Evolutionary conservation across 2,113 vertebrate genomes (phyloP).

Genomic region (Mastomys coucha): DNA sequence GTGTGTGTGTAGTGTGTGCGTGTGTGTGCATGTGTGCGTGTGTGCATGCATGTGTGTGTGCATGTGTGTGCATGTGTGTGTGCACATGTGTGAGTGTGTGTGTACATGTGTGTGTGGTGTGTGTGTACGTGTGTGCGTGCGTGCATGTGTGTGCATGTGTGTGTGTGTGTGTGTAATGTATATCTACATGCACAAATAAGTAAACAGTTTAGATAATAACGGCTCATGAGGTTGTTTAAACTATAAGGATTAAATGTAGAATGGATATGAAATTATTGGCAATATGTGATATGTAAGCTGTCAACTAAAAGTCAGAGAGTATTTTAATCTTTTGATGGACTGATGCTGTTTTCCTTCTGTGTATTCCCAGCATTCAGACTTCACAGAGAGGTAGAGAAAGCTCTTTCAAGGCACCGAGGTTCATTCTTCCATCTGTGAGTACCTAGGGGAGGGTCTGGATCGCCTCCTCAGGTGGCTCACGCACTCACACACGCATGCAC

Average conservation of each 20-base stretch:
- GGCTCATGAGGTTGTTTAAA: neutral
- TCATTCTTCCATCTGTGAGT: neutral
- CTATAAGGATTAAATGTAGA: neutral
- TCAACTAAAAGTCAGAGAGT: slow-evolving; percentile 14
- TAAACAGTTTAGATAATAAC: neutral
- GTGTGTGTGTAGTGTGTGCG: too few relatives aligned
- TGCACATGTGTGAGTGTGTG: too few relatives aligned
- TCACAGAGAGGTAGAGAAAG: neutral
- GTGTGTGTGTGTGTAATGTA: too few relatives aligned
- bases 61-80: too few relatives aligned
- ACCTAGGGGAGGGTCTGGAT: neutral
- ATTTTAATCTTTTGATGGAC: slow-evolving; percentile 12
- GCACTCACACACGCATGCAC: too few relatives aligned
- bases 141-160: too few relatives aligned
- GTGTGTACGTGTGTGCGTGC: too few relatives aligned
- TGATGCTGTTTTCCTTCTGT: neutral
- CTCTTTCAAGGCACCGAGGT: neutral
- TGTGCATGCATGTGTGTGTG: too few relatives aligned
- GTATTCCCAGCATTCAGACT: neutral
- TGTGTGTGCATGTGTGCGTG: too few relatives aligned
- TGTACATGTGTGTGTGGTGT: too few relatives aligned
- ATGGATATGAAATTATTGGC: neutral
- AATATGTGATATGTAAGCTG: neutral
- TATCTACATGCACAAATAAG: neutral
- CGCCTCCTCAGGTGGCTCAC: neutral